phyloP scores from a whole-genome alignment of 2,113 vertebrate genomes.

The Pholis gunnellus region DNA sequence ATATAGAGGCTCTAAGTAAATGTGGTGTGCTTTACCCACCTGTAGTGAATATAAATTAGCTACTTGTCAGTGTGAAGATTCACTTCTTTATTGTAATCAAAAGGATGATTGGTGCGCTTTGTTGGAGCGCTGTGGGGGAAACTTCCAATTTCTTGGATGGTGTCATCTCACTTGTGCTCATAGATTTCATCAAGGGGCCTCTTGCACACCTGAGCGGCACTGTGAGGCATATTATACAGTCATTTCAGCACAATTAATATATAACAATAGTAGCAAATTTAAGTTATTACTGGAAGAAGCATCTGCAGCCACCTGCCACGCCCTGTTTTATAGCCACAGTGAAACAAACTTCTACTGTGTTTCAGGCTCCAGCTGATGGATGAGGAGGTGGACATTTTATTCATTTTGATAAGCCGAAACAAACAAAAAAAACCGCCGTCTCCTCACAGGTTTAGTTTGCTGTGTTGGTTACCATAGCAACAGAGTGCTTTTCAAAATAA shows the following conservation, averaged over 20 bases:
- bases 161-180: background rate
- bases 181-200: background rate
- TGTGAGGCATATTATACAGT: background rate
- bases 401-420: slow-evolving; percentile 24
- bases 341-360: background rate
- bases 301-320: background rate
- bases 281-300: background rate
- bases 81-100: background rate
- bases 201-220: background rate
- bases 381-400: slow-evolving; percentile 9
- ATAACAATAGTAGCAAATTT: background rate
- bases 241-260: background rate
- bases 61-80: background rate
- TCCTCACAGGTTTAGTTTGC: slow-evolving; percentile 8
- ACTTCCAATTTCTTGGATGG: background rate
- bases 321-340: background rate
- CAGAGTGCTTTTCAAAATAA: background rate
- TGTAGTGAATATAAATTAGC: background rate
- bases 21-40: background rate
- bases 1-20: background rate
- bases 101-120: background rate
- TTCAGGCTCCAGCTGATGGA: background rate
- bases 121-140: background rate
- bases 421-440: background rate
- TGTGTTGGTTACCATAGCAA: slow-evolving; percentile 16